Evolutionary conservation across 2,797 vertebrate genomes (phyloP).

Genomic region (Pteropus rufus): DNA sequence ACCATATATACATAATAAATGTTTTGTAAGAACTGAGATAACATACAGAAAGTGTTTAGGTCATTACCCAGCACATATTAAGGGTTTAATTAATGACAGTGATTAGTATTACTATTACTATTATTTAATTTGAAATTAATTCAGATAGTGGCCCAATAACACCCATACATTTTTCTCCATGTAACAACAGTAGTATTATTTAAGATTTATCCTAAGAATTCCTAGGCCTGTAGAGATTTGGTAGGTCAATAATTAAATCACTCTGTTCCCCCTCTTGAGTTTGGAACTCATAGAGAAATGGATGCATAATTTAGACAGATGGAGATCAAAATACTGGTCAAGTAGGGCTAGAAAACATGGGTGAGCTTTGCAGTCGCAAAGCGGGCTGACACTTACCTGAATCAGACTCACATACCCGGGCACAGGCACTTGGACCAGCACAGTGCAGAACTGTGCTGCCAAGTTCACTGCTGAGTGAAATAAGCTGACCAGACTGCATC

Average conservation of each 20-base stretch:
- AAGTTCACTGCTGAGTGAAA: background rate
- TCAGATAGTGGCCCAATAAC: background rate
- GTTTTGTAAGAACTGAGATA: background rate
- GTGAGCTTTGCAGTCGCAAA: background rate
- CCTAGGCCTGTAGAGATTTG: background rate
- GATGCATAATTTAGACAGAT: background rate
- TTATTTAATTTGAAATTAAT: constrained; percentile 1
- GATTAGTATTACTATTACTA: background rate
- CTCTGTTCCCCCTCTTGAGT: background rate
- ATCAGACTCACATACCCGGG: background rate
- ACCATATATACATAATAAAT: background rate
- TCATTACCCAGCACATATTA: background rate
- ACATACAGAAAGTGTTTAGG: background rate
- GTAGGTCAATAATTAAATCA: constrained; percentile 16
- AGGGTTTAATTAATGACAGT: background rate
- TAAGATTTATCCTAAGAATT: background rate
- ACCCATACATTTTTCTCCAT: background rate
- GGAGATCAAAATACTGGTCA: constrained; percentile 28
- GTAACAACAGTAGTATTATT: background rate
- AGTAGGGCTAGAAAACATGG: background rate
- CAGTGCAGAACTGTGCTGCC: background rate
- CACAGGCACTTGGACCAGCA: background rate
- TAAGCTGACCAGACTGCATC: background rate
- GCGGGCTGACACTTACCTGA: background rate
- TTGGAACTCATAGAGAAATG: constrained; percentile 16